Percentiles rank a stretch among this genome's conserved stretches.
These are phyloP conservation scores for Pseudotriccus pelzelni DNA, from an alignment of 2,797 vertebrate species.

Conservation along the genomic window DNA sequence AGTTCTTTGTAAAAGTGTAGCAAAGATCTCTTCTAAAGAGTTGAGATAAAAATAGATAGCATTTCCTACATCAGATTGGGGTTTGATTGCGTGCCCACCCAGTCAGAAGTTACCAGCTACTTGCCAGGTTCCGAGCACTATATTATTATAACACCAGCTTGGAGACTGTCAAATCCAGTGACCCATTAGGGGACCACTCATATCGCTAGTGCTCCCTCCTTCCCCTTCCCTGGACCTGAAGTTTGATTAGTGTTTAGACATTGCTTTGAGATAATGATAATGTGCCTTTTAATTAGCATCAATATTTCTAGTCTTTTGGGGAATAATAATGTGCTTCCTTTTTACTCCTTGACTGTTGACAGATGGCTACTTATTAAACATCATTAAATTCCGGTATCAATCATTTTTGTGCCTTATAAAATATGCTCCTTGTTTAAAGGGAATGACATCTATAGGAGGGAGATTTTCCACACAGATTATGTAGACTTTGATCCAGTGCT, in stretches of 20 bases:
- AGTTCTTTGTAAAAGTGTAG: background rate
- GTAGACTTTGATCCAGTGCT: background rate
- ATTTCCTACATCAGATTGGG: accelerated
- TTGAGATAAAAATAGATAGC: background rate
- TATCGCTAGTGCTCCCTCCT: background rate
- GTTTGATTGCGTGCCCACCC: background rate
- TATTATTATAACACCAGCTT: background rate
- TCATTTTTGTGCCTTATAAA: constrained; percentile 70
- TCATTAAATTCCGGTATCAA: constrained; percentile 85
- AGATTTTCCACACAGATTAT: background rate
- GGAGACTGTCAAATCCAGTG: background rate
- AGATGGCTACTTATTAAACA: constrained; percentile 88
- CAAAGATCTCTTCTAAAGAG: background rate
- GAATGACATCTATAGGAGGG: background rate
- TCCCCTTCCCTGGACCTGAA: background rate
- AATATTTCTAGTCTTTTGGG: constrained; percentile 65
- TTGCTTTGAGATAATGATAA: constrained; percentile 52
- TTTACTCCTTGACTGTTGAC: constrained; percentile 76
- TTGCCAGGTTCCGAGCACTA: background rate
- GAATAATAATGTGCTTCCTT: constrained; percentile 41
- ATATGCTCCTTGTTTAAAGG: constrained; percentile 25
- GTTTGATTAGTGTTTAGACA: constrained; percentile 32
- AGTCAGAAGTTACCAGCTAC: background rate
- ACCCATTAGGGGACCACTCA: background rate
- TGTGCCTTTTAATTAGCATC: constrained; percentile 72